Evolutionary conservation across 2,888 invertebrate species (phyloP).

Genomic region (Pilophorus perplexus): DNA sequence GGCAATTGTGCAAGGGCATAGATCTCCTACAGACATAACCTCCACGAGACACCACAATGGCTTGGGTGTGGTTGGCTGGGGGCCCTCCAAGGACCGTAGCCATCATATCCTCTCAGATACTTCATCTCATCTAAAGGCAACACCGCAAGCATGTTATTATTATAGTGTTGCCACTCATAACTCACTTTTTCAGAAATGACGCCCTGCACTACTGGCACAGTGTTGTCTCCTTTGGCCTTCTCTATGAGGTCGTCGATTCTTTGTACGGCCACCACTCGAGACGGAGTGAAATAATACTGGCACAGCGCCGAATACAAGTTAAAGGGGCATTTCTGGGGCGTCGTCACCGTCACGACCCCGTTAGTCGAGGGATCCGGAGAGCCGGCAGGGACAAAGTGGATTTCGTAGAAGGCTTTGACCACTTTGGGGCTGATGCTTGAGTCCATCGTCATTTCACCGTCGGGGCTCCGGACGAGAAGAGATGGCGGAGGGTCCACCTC

Average conservation of each 20-base stretch:
- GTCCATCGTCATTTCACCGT: slow-evolving; percentile 33
- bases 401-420: slow-evolving; percentile 45
- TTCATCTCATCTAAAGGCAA: too few relatives aligned
- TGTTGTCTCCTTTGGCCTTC: slow-evolving; percentile 30
- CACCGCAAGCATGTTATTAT: background rate
- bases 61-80: too few relatives aligned
- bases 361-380: slow-evolving; percentile 2
- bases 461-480: slow-evolving; percentile 24
- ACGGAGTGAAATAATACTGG: slow-evolving; percentile 41
- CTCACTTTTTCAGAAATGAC: slow-evolving; percentile 27
- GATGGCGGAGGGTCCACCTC: slow-evolving; percentile 35
- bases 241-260: slow-evolving; percentile 43
- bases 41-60: too few relatives aligned
- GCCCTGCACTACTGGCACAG: slow-evolving; percentile 42
- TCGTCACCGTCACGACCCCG: slow-evolving; percentile 28
- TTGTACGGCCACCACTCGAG: slow-evolving; percentile 39
- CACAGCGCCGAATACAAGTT: slow-evolving; percentile 40
- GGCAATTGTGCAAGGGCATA: too few relatives aligned
- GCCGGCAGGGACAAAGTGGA: slow-evolving; percentile 39
- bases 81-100: too few relatives aligned
- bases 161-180: background rate
- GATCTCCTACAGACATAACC: too few relatives aligned
- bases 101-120: too few relatives aligned
- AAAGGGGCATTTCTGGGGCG: slow-evolving; percentile 34
- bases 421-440: slow-evolving; percentile 44